Evolutionary conservation across 2,113 vertebrate species (phyloP).

Genomic region (Pithys albifrons): DNA sequence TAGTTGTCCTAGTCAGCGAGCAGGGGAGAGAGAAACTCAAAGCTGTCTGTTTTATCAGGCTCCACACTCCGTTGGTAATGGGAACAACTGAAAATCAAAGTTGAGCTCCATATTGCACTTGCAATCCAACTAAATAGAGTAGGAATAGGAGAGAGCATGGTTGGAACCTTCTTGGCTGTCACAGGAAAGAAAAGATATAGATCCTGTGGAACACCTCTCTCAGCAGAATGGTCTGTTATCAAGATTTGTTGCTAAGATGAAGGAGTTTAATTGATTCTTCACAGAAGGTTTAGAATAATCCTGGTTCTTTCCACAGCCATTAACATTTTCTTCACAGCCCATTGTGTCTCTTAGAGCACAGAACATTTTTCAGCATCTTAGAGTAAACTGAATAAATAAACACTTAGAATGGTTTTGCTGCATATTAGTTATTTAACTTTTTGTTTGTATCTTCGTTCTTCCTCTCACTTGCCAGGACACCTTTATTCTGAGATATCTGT

Average conservation of each 20-base stretch:
- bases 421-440: neutral
- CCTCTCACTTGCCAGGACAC: neutral
- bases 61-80: neutral
- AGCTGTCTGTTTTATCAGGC: neutral
- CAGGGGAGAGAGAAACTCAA: neutral
- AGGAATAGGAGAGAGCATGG: neutral
- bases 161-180: neutral
- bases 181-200: neutral
- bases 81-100: neutral
- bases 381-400: neutral
- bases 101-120: neutral
- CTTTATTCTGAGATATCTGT: neutral
- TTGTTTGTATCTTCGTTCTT: neutral
- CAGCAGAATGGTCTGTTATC: neutral
- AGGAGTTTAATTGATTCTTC: neutral
- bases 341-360: neutral
- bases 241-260: neutral
- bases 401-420: neutral
- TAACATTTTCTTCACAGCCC: neutral
- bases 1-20: neutral
- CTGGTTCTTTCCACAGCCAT: neutral
- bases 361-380: neutral
- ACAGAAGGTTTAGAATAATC: neutral
- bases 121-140: neutral
- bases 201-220: rapidly evolving